phyloP scores from a whole-genome alignment of 1,140 invertebrate species.

The Drosophila sulfurigaster region DNA sequence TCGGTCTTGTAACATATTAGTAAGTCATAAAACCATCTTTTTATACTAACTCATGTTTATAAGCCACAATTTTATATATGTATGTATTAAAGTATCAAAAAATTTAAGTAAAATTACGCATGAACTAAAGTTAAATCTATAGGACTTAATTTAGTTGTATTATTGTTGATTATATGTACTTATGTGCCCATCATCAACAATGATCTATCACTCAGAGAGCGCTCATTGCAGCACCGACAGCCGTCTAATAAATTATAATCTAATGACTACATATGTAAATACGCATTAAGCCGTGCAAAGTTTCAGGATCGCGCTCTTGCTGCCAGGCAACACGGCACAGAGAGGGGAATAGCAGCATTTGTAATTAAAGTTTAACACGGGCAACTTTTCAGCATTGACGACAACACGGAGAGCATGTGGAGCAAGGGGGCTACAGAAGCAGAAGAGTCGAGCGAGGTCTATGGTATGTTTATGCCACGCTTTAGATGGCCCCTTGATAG shows the following conservation, averaged over 20 bases:
- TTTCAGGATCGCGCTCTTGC: conserved; percentile 43
- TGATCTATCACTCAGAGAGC: background rate
- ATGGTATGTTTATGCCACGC: conserved; percentile 67
- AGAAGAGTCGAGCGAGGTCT: conserved; percentile 42
- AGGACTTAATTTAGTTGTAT: background rate
- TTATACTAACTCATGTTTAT: too few species aligned
- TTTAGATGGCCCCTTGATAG: conserved; percentile 80
- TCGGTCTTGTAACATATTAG: too few species aligned
- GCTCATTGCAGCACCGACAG: conserved; percentile 14
- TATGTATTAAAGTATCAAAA: too few species aligned
- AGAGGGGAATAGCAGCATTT: conserved; percentile 29
- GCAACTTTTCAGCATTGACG: conserved; percentile 72
- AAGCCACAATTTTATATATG: too few species aligned
- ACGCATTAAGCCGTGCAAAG: conserved; percentile 45
- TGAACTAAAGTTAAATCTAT: background rate
- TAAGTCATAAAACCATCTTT: too few species aligned
- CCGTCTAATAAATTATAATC: conserved; percentile 75
- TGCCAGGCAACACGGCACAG: conserved; percentile 20
- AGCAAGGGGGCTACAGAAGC: background rate
- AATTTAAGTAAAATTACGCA: background rate
- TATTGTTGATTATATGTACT: background rate
- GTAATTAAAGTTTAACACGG: conserved; percentile 80
- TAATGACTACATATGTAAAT: conserved; percentile 81
- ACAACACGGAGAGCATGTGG: conserved; percentile 14
- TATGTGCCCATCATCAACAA: background rate